These are phyloP conservation scores for Molossus molossus DNA, from an alignment of 2,797 vertebrate species.

Conservation along the genomic window DNA sequence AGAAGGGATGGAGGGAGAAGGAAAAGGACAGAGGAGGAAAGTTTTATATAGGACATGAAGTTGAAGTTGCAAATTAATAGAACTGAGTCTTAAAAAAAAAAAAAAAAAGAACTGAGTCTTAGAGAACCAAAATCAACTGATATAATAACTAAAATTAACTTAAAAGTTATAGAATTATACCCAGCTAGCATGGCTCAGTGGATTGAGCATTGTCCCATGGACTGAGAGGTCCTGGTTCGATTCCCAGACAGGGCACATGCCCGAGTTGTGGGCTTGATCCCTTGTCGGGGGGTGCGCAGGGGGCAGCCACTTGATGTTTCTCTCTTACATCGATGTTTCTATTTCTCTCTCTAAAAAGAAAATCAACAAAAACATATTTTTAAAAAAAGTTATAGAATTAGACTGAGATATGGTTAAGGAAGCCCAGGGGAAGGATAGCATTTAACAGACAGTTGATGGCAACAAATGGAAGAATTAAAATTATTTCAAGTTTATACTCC, in stretches of 20 bases:
- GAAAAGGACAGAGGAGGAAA: neutral
- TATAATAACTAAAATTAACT: neutral
- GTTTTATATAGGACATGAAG: neutral
- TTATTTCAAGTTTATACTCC: neutral
- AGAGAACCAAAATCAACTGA: neutral
- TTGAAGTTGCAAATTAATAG: neutral
- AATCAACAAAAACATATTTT: too few species aligned
- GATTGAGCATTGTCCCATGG: too few species aligned
- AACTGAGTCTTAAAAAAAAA: neutral
- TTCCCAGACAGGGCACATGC: neutral
- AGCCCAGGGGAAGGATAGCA: neutral
- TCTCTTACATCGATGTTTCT: too few species aligned
- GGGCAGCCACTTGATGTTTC: too few species aligned
- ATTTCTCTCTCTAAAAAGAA: too few species aligned
- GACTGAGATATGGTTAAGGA: neutral
- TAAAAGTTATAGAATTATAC: neutral
- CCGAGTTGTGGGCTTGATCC: neutral
- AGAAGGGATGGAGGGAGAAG: neutral
- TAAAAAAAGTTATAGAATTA: neutral
- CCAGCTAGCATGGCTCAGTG: neutral
- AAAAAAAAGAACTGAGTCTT: neutral
- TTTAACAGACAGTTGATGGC: neutral
- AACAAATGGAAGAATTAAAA: neutral
- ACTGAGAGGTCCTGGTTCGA: neutral
- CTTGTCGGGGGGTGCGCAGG: too few species aligned